Conservation (phyloP, 2,888 invertebrate genomes). For the Shargacucullia verbasci region DNA sequence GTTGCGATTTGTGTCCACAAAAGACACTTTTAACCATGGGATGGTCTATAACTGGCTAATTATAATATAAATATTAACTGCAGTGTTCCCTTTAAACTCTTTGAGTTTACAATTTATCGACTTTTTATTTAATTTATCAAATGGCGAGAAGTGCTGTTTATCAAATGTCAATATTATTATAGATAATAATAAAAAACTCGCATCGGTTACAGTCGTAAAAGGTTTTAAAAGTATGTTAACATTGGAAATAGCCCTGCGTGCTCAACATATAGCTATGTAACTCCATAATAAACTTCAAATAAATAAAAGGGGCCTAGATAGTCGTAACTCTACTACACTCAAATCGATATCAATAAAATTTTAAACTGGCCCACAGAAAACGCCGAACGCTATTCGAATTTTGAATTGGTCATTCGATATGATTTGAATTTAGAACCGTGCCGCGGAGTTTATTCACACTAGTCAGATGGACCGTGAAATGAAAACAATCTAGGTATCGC, state of each 20-base stretch:
- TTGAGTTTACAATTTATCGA: constrained; percentile 2
- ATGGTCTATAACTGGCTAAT: background rate
- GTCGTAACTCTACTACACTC: constrained; percentile 38
- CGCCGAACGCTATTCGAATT: constrained; percentile 64
- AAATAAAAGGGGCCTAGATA: constrained; percentile 37
- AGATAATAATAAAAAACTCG: constrained; percentile 25
- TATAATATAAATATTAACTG: background rate
- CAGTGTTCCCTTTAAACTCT: background rate
- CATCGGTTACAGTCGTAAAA: constrained; percentile 19
- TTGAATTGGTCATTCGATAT: constrained; percentile 67
- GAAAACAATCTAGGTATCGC: constrained; percentile 62
- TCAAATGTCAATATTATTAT: constrained; percentile 12
- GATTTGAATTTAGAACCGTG: constrained; percentile 70
- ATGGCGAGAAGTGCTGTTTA: constrained; percentile 5
- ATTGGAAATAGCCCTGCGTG: constrained; percentile 5
- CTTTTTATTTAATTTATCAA: constrained; percentile 13
- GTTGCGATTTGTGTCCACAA: constrained; percentile 29
- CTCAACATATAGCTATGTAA: background rate
- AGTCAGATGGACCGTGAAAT: constrained; percentile 70
- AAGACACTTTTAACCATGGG: constrained; percentile 16
- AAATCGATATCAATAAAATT: constrained; percentile 51
- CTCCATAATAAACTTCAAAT: constrained; percentile 37
- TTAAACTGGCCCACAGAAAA: constrained; percentile 56
- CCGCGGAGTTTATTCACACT: constrained; percentile 70
- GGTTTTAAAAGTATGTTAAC: constrained; percentile 17